These are phyloP conservation scores for Brachylomia viminalis DNA, from an alignment of 2,888 invertebrate species.

Conservation along the genomic window DNA sequence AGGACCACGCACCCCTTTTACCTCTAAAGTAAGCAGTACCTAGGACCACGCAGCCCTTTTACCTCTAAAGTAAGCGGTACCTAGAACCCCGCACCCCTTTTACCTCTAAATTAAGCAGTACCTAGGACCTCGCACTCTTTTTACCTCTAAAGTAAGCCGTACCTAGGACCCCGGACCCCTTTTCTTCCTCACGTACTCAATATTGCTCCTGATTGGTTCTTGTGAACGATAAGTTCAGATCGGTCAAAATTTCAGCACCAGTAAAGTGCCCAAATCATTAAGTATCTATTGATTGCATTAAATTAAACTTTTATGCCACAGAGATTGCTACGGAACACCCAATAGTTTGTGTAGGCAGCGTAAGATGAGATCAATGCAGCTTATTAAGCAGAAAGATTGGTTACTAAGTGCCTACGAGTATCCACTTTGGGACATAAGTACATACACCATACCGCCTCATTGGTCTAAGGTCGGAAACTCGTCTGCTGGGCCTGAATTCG, in stretches of 20 bases:
- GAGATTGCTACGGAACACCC: background rate
- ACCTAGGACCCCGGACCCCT: background rate
- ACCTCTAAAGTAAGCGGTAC: background rate
- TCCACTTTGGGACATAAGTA: background rate
- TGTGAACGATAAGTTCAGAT: background rate
- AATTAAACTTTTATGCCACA: background rate
- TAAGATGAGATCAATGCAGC: slow-evolving; percentile 7
- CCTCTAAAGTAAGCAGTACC: background rate
- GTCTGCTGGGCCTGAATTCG: background rate
- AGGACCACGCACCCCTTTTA: background rate
- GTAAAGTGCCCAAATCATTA: background rate
- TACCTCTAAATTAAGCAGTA: background rate
- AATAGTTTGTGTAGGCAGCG: background rate
- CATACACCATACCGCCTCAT: background rate
- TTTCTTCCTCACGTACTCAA: background rate
- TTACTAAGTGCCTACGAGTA: slow-evolving; percentile 1
- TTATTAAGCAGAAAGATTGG: background rate
- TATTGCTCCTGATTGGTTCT: background rate
- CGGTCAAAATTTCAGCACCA: background rate
- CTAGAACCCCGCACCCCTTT: background rate
- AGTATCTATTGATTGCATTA: background rate
- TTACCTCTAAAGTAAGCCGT: background rate
- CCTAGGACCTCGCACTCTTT: background rate
- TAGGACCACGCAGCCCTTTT: background rate
- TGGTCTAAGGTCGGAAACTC: background rate